Conservation (phyloP, 2,888 invertebrate genomes). For the Geotrupes spiniger region DNA sequence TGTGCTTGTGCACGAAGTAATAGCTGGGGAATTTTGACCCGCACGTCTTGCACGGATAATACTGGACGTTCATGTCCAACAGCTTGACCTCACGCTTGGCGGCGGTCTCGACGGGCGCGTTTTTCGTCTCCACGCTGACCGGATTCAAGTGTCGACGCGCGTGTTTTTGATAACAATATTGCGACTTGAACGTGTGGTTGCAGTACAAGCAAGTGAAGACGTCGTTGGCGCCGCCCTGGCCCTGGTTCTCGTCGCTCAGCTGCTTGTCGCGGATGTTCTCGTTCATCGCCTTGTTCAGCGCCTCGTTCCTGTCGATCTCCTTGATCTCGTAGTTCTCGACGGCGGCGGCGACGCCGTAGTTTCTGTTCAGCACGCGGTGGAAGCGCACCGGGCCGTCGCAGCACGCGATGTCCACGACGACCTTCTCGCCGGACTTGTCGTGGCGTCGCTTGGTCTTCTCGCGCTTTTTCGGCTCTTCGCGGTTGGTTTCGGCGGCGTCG, state of each 20-base stretch:
- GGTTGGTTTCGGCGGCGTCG: constrained; percentile 1
- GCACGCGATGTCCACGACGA: constrained; percentile 82
- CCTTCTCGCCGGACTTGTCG: constrained; percentile 48
- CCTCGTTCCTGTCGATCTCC: constrained; percentile 39
- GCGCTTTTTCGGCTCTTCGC: constrained; percentile 1
- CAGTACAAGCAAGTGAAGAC: constrained; percentile 71
- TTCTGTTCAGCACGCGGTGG: constrained; percentile 79
- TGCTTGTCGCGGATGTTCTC: constrained; percentile 45
- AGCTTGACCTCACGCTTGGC: constrained; percentile 60
- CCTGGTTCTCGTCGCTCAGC: constrained; percentile 44
- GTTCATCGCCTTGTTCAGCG: constrained; percentile 48
- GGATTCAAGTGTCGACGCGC: constrained; percentile 67
- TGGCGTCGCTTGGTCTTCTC: constrained; percentile 20
- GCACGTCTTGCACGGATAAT: constrained; percentile 91
- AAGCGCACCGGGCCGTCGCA: constrained; percentile 89
- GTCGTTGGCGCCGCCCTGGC: constrained; percentile 42
- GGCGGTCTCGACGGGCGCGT: constrained; percentile 33
- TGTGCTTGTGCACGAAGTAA: constrained; percentile 90
- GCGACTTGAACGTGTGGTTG: constrained; percentile 77
- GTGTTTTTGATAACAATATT: constrained; percentile 83
- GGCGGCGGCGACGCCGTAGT: constrained; percentile 59
- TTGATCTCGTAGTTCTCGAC: constrained; percentile 33
- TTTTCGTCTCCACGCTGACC: constrained; percentile 50
- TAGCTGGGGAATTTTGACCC: constrained; percentile 91
- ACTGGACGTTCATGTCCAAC: constrained; percentile 78